Evolutionary conservation across 1,140 invertebrate genomes (phyloP).

Genomic region (Brachionus rubens): DNA sequence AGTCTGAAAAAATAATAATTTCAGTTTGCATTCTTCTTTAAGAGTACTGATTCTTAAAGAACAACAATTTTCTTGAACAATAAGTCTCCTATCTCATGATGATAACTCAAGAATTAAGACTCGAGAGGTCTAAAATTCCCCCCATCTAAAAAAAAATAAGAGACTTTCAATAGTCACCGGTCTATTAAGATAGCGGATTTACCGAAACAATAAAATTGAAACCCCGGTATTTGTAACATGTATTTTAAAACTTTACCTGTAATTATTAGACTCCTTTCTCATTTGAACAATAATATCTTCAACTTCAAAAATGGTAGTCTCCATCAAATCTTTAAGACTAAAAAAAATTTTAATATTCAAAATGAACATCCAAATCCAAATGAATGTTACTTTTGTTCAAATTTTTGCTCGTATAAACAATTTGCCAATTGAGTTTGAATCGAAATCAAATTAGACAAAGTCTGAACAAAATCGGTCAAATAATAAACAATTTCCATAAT

Average conservation of each 20-base stretch:
- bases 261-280: neutral
- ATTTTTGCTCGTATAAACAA: slow-evolving; percentile 33
- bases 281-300: slow-evolving; percentile 1
- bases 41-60: too few relatives aligned
- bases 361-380: neutral
- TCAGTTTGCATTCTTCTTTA: too few relatives aligned
- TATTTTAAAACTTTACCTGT: neutral
- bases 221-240: too few relatives aligned
- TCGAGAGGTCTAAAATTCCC: too few relatives aligned
- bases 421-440: neutral
- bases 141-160: too few relatives aligned
- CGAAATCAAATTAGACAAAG: neutral
- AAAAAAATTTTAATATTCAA: neutral
- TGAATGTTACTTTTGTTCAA: neutral
- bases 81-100: too few relatives aligned
- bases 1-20: too few relatives aligned
- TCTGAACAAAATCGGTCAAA: slow-evolving; percentile 28
- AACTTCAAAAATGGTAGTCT: slow-evolving; percentile 9
- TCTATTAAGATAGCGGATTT: too few relatives aligned
- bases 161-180: too few relatives aligned
- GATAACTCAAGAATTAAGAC: too few relatives aligned
- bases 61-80: too few relatives aligned
- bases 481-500: slow-evolving; percentile 32
- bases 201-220: too few relatives aligned
- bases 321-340: slow-evolving; percentile 23